phyloP scores from a whole-genome alignment of 2,113 vertebrate species.

The Tautogolabrus adspersus region DNA sequence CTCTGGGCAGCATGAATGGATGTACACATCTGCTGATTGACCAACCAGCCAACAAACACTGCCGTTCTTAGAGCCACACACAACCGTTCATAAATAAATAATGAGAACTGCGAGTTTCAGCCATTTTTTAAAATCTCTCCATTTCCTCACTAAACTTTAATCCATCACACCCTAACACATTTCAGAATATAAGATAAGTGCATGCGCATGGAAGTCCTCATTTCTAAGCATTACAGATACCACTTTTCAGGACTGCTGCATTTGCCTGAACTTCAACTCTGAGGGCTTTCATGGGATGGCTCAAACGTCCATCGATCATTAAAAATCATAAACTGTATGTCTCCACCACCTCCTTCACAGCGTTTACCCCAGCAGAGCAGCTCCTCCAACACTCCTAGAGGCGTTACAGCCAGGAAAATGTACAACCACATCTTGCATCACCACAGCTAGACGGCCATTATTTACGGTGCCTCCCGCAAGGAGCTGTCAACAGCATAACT shows the following conservation, averaged over 20 bases:
- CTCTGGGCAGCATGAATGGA: too few relatives aligned
- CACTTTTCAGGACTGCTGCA: neutral
- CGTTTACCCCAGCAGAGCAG: constrained; percentile 1
- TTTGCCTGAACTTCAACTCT: neutral
- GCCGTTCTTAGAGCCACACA: too few relatives aligned
- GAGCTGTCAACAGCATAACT: constrained; percentile 46
- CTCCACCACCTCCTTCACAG: constrained; percentile 25
- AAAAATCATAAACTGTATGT: constrained; percentile 24
- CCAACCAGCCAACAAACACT: too few relatives aligned
- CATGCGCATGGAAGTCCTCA: neutral
- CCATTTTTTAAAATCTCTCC: neutral
- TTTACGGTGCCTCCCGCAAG: constrained; percentile 49
- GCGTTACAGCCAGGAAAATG: constrained; percentile 21
- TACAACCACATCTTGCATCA: constrained; percentile 30
- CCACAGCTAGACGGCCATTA: constrained; percentile 35
- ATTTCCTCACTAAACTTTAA: neutral
- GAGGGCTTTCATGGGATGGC: neutral
- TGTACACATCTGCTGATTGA: too few relatives aligned
- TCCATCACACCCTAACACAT: constrained; percentile 8
- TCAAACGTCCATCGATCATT: constrained; percentile 18
- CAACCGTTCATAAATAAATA: too few relatives aligned
- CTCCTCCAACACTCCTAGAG: constrained; percentile 33
- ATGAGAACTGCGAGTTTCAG: too few relatives aligned
- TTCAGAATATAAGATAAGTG: neutral
- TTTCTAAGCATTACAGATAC: neutral